Percentiles rank a stretch among this genome's conserved stretches.
Evolutionary conservation across 1,140 invertebrate species (phyloP).

Genomic region (Drosophila repleta): DNA sequence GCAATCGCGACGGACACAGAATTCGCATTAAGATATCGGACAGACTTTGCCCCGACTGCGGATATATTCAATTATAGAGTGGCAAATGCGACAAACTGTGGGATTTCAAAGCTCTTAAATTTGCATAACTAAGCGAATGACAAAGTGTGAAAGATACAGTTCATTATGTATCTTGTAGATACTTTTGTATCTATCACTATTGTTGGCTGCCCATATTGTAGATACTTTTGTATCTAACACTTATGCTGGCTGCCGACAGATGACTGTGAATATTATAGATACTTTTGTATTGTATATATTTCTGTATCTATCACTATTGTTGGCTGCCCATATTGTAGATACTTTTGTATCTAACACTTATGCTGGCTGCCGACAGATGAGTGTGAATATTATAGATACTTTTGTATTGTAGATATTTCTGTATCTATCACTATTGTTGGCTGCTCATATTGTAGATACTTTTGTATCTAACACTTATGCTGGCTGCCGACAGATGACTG

Average conservation of each 20-base stretch:
- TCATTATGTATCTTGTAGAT: constrained; percentile 16
- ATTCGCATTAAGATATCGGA: constrained; percentile 39
- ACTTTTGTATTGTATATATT: no score
- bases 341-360: no score
- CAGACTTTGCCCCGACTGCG: constrained; percentile 35
- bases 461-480: no score
- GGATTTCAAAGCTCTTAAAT: constrained; percentile 58
- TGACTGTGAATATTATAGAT: constrained; percentile 12
- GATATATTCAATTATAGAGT: constrained; percentile 74
- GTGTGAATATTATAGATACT: constrained; percentile 17
- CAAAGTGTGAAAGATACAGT: constrained; percentile 23
- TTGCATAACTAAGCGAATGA: constrained; percentile 40
- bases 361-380: no score
- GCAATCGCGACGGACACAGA: neutral
- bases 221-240: constrained; percentile 40
- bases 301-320: neutral
- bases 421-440: neutral
- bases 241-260: no score
- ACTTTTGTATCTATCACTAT: constrained; percentile 12
- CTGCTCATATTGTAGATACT: constrained; percentile 12
- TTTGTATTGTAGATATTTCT: no score
- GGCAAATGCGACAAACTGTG: constrained; percentile 34
- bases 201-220: neutral
- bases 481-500: neutral
- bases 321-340: constrained; percentile 8